These are phyloP conservation scores for Anguilla megastoma DNA, from an alignment of 2,797 vertebrate species.

Conservation along the genomic window DNA sequence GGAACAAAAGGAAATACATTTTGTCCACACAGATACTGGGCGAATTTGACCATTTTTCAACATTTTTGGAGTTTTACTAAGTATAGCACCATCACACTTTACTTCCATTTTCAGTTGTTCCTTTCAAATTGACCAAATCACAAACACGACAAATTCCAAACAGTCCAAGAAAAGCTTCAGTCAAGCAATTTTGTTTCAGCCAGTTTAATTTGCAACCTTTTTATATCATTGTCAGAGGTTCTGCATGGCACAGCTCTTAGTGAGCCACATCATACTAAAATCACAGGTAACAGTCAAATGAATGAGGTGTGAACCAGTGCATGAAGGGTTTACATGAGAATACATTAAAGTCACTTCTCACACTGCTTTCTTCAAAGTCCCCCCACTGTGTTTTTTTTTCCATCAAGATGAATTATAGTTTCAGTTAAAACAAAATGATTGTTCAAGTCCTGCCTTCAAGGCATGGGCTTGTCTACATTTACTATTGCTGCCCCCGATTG, in stretches of 20 bases:
- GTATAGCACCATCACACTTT: not conserved
- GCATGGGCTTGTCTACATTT: not conserved
- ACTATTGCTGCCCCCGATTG: not conserved
- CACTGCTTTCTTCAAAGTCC: not conserved
- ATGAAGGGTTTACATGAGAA: not conserved
- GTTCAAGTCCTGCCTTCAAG: not conserved
- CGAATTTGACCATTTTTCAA: not conserved
- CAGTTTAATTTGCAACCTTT: not conserved
- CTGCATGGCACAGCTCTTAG: not conserved
- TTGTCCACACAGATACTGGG: not conserved
- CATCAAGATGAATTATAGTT: not conserved
- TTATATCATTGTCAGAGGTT: not conserved
- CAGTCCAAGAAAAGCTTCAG: not conserved
- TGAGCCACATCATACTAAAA: not conserved
- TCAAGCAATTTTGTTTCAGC: not conserved
- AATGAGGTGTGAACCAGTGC: not conserved
- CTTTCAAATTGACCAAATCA: not conserved
- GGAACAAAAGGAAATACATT: not conserved
- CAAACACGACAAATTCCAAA: not conserved
- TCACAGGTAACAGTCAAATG: not conserved
- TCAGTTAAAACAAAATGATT: not conserved
- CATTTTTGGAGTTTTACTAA: not conserved
- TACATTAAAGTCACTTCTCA: slow-evolving; percentile 2
- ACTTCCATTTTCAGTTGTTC: not conserved
- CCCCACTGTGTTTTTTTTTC: not conserved